These are phyloP conservation scores for Astropecten irregularis DNA, from an alignment of 53 echinoderm and acorn worm species.

Conservation along the genomic window DNA sequence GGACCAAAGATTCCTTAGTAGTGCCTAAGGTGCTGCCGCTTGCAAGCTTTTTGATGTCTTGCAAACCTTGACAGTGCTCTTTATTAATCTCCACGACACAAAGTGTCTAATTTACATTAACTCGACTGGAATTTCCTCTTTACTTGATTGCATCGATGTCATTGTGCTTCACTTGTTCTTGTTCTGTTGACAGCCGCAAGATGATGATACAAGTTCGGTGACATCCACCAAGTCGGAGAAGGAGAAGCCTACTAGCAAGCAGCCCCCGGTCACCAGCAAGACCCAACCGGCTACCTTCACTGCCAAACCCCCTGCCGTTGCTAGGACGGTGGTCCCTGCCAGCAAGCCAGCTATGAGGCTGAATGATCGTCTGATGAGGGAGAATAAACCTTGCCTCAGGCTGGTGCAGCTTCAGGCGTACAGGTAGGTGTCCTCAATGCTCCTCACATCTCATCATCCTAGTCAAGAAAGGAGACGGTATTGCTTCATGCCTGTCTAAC, in stretches of 20 bases:
- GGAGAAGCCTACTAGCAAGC: conserved; percentile 11
- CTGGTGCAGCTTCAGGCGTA: conserved; percentile 95
- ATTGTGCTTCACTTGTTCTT: too few species aligned
- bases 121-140: too few species aligned
- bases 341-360: conserved; percentile 71
- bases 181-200: conserved; percentile 2
- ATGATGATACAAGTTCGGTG: conserved; percentile 48
- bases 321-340: neutral
- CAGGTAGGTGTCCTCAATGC: conserved; percentile 68
- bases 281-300: neutral
- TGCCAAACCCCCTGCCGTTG: conserved; percentile 12
- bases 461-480: too few species aligned
- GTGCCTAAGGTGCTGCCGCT: too few species aligned
- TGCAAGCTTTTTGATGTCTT: too few species aligned
- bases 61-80: too few species aligned
- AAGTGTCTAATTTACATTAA: too few species aligned
- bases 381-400: conserved; percentile 83
- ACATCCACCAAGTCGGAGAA: conserved; percentile 45
- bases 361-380: conserved; percentile 86
- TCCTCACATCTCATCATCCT: too few species aligned
- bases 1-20: too few species aligned
- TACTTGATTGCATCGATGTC: too few species aligned
- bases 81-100: too few species aligned
- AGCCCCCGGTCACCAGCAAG: conserved; percentile 7
- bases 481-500: too few species aligned